A percentile compares a stretch with the other conserved stretches of the same genome.
phyloP scores from a whole-genome alignment of 2,888 invertebrate genomes.

The Calameuta pallipes region DNA sequence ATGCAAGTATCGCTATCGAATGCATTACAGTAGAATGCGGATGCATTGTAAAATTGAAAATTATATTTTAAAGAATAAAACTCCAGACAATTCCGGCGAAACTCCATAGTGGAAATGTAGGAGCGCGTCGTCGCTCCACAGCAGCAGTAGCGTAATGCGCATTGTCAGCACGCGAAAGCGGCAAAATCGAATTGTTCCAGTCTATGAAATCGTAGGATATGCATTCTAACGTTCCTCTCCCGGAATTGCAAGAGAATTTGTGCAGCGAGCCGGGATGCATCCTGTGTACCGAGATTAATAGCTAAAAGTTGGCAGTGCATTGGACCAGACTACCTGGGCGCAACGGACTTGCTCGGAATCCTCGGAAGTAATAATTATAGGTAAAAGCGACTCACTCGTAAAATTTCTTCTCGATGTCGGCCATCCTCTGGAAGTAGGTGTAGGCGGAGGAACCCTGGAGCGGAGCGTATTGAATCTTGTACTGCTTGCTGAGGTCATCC shows the following conservation, averaged over 20 bases:
- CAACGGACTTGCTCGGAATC: not conserved
- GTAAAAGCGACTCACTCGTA: constrained; percentile 82
- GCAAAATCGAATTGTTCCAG: not conserved
- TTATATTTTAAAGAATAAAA: not conserved
- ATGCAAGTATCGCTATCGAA: not conserved
- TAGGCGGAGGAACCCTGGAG: constrained; percentile 88
- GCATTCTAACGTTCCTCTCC: not conserved
- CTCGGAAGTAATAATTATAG: not conserved
- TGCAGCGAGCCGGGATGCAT: not conserved
- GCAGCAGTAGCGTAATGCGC: not conserved
- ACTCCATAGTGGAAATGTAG: not conserved
- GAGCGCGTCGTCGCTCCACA: not conserved
- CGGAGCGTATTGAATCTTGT: constrained; percentile 96
- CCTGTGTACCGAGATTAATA: not conserved
- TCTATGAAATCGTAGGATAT: not conserved
- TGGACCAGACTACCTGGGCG: not conserved
- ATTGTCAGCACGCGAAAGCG: not conserved
- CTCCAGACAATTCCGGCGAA: not conserved
- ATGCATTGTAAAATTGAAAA: not conserved
- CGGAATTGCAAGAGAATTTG: not conserved
- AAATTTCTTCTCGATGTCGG: constrained; percentile 92
- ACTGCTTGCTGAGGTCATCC: constrained; percentile 94
- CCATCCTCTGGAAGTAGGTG: constrained; percentile 96
- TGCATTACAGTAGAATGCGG: not conserved
- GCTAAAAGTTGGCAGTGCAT: not conserved